Percentiles rank a stretch among this genome's conserved stretches.
Conservation (phyloP, 2,888 invertebrate species). For the Eupithecia tripunctaria region DNA sequence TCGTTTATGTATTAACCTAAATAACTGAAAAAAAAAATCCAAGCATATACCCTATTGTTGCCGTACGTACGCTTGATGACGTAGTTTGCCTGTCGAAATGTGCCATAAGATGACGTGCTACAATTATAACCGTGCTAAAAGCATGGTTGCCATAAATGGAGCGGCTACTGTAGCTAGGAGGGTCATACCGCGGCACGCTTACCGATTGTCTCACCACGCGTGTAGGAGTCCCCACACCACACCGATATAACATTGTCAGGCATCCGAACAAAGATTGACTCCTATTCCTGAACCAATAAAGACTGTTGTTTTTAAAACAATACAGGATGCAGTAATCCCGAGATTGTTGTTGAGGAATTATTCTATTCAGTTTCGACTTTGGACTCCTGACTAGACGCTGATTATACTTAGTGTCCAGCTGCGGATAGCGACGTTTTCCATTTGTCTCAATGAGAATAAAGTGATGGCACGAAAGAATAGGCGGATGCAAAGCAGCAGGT, state of each 20-base stretch:
- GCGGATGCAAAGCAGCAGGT: not conserved
- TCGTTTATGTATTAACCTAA: no score
- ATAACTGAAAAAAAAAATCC: no score
- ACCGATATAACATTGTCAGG: conserved; percentile 49
- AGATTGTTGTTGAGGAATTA: conserved; percentile 58
- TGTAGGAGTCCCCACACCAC: conserved; percentile 62
- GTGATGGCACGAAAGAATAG: not conserved
- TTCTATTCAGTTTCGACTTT: conserved; percentile 56
- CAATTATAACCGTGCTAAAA: not conserved
- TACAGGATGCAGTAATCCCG: conserved; percentile 53
- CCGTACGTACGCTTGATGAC: not conserved
- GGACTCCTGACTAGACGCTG: conserved; percentile 36
- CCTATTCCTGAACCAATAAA: conserved; percentile 27
- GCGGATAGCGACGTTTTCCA: not conserved
- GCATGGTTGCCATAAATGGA: conserved; percentile 16
- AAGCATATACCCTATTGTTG: no score
- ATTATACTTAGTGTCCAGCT: conserved; percentile 24
- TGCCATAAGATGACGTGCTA: not conserved
- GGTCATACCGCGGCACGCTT: conserved; percentile 54
- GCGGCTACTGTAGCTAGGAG: no score
- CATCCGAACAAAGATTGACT: conserved; percentile 44
- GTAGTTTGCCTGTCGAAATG: conserved; percentile 4
- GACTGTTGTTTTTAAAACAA: conserved; percentile 39
- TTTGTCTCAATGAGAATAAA: not conserved
- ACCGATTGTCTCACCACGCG: conserved; percentile 61